Percentiles rank a stretch among this genome's conserved stretches.
These are phyloP conservation scores for Leucophora obtusa DNA, from an alignment of 2,888 invertebrate species.

Conservation along the genomic window DNA sequence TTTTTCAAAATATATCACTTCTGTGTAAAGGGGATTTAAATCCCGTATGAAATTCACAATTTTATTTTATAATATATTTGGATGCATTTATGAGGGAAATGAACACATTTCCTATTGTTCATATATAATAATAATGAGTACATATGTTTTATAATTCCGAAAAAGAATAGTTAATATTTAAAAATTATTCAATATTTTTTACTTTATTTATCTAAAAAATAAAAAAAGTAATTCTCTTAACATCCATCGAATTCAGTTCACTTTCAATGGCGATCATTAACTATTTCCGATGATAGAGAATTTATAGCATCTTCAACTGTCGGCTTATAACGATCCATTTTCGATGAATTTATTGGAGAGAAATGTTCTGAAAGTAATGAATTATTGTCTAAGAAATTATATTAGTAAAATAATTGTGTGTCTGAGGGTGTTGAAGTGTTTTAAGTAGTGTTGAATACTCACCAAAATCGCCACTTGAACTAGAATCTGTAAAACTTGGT, in stretches of 20 bases:
- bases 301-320: constrained; percentile 87
- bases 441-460: constrained; percentile 60
- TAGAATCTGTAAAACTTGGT: constrained; percentile 97
- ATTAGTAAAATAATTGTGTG: constrained; percentile 36
- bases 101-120: background rate
- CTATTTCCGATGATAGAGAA: constrained; percentile 91
- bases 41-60: background rate
- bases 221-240: background rate
- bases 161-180: background rate
- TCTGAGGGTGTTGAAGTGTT: constrained; percentile 7
- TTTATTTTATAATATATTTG: background rate
- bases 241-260: background rate
- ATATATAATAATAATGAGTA: background rate
- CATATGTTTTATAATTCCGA: background rate
- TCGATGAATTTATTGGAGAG: constrained; percentile 80
- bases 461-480: constrained; percentile 92
- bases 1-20: constrained; percentile 54
- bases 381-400: constrained; percentile 46
- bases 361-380: constrained; percentile 73
- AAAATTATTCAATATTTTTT: background rate
- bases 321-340: constrained; percentile 80
- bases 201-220: background rate
- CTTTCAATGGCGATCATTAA: constrained; percentile 78
- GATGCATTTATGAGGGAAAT: background rate
- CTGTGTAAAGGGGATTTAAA: constrained; percentile 20